A percentile compares a stretch with the other conserved stretches of the same genome.
Conservation (phyloP, 2,797 vertebrate species). For the Emys orbicularis region DNA sequence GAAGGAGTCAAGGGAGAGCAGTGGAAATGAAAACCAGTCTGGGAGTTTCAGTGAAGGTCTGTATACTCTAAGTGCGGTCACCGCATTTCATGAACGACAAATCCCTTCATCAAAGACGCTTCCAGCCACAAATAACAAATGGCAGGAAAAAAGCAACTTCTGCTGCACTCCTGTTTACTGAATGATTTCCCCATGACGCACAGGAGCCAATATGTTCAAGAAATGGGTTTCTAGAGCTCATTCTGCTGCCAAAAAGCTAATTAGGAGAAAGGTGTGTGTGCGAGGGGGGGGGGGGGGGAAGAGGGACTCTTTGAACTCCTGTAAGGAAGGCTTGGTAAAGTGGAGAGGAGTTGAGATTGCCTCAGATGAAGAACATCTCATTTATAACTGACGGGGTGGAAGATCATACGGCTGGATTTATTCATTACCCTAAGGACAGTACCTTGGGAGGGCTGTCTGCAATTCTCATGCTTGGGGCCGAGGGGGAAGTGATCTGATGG, state of each 20-base stretch:
- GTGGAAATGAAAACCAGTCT: neutral
- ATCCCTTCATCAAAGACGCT: neutral
- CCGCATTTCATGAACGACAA: neutral
- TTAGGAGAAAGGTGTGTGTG: neutral
- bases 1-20: neutral
- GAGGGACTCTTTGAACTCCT: neutral
- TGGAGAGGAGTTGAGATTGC: neutral
- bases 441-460: neutral
- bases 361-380: neutral
- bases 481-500: too few relatives aligned
- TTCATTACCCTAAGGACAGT: neutral
- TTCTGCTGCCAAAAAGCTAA: neutral
- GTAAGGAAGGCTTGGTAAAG: neutral
- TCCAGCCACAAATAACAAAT: neutral
- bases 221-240: neutral
- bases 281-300: too few relatives aligned
- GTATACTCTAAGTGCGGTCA: neutral
- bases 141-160: too few relatives aligned
- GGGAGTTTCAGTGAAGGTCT: neutral
- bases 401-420: neutral
- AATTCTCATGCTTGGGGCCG: neutral
- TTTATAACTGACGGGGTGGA: neutral
- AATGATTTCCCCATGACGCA: neutral
- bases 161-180: neutral
- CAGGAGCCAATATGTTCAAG: neutral